A percentile compares a stretch with the other conserved stretches of the same genome.
These are phyloP conservation scores for Hofmannophila pseudospretella DNA, from an alignment of 2,888 invertebrate genomes.

Conservation along the genomic window DNA sequence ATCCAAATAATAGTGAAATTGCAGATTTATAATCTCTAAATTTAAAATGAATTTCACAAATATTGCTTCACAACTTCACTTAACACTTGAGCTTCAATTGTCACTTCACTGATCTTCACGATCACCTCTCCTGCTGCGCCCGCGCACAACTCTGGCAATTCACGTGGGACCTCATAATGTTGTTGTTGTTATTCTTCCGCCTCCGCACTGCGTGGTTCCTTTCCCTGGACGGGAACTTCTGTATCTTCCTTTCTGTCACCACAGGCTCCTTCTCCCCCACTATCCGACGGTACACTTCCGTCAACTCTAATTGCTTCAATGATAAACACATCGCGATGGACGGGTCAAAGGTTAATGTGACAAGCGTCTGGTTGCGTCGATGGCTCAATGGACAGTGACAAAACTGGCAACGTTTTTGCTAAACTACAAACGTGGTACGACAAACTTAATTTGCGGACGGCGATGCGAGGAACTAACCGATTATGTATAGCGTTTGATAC, in stretches of 20 bases:
- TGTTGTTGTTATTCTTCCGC: slow-evolving; percentile 65
- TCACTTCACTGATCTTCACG: not conserved
- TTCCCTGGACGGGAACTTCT: slow-evolving; percentile 83
- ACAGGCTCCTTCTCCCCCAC: slow-evolving; percentile 41
- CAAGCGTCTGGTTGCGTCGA: slow-evolving; percentile 18
- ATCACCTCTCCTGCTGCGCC: slow-evolving; percentile 45
- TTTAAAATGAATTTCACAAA: too few species aligned
- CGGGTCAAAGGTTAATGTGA: not conserved
- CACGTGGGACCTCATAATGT: slow-evolving; percentile 48
- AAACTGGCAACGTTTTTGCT: slow-evolving; percentile 19
- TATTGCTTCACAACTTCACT: not conserved
- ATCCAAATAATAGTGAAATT: too few species aligned
- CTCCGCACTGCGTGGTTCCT: slow-evolving; percentile 82
- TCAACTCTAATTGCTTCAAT: slow-evolving; percentile 62
- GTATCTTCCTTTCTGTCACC: slow-evolving; percentile 46
- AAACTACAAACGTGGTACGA: too few species aligned
- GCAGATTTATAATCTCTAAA: too few species aligned
- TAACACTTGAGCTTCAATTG: not conserved
- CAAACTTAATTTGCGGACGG: not conserved
- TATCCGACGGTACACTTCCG: slow-evolving; percentile 55
- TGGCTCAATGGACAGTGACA: slow-evolving; percentile 22
- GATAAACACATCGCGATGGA: slow-evolving; percentile 67
- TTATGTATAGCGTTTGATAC: not conserved
- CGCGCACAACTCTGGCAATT: slow-evolving; percentile 62
- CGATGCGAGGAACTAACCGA: not conserved